Conservation (phyloP, 1,140 invertebrate genomes). For the Heliconius nattereri region DNA sequence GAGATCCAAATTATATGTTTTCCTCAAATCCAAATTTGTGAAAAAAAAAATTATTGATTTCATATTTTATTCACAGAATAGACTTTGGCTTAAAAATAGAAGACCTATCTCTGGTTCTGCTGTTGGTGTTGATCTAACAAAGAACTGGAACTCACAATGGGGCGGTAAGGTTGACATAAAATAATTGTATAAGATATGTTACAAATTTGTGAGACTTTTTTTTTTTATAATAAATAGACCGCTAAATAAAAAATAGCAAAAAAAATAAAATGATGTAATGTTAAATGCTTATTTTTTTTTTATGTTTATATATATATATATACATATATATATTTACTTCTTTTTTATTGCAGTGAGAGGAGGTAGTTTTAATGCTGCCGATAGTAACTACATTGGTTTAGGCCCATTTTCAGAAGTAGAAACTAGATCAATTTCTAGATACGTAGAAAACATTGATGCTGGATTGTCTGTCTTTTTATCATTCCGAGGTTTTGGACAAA, state of each 20-base stretch:
- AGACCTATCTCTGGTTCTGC: slow-evolving; percentile 44
- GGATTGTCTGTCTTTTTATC: slow-evolving; percentile 72
- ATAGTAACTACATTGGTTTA: slow-evolving; percentile 73
- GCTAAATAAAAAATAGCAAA: neutral
- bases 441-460: slow-evolving; percentile 59
- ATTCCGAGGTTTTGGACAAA: slow-evolving; percentile 79
- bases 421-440: slow-evolving; percentile 75
- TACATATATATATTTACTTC: too few species aligned
- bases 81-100: slow-evolving; percentile 88
- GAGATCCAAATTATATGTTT: neutral
- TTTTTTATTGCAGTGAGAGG: slow-evolving; percentile 52
- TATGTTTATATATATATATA: slow-evolving; percentile 20
- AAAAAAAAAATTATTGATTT: neutral
- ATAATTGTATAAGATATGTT: neutral
- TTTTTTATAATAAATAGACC: neutral
- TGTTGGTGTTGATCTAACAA: slow-evolving; percentile 67
- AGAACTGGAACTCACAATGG: slow-evolving; percentile 75
- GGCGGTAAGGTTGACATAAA: slow-evolving; percentile 48
- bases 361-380: slow-evolving; percentile 51
- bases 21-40: neutral
- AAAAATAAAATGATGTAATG: neutral
- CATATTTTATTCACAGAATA: slow-evolving; percentile 75
- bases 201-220: neutral
- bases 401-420: slow-evolving; percentile 85
- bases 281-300: neutral